phyloP scores from a whole-genome alignment of 2,797 vertebrate genomes.

The Cheirogaleus major region DNA sequence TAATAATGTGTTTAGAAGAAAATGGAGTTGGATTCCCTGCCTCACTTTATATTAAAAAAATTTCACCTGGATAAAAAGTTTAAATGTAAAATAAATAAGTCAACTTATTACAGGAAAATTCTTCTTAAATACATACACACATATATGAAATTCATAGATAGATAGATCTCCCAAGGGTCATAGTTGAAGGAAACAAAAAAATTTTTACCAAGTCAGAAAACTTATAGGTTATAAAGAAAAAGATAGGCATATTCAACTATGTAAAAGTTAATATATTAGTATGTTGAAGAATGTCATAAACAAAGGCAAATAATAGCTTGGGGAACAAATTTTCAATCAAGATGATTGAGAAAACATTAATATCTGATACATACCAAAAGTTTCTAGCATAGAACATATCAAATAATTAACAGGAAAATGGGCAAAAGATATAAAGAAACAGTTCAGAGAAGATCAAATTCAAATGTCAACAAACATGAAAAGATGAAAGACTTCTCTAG shows the following conservation, averaged over 20 bases:
- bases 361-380: not conserved
- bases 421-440: not conserved
- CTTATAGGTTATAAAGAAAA: not conserved
- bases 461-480: not conserved
- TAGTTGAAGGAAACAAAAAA: not conserved
- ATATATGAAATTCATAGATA: not conserved
- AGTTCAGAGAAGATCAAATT: conserved; percentile 21
- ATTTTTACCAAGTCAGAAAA: conserved; percentile 3
- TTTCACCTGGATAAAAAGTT: not conserved
- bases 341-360: not conserved
- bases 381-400: conserved; percentile 19
- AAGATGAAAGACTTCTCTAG: not conserved
- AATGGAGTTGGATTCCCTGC: not conserved
- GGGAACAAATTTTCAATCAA: not conserved
- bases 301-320: not conserved
- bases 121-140: not conserved
- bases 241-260: not conserved
- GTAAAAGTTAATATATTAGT: not conserved
- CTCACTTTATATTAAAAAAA: not conserved
- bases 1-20: conserved; percentile 27
- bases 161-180: not conserved
- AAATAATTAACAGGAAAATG: not conserved
- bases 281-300: not conserved
- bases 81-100: not conserved
- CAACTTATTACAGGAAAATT: conserved; percentile 16